Evolutionary conservation across 2,888 invertebrate species (phyloP), one percentile per base, ranked within the genome.

Genomic region (Orthosia incerta): DNA sequence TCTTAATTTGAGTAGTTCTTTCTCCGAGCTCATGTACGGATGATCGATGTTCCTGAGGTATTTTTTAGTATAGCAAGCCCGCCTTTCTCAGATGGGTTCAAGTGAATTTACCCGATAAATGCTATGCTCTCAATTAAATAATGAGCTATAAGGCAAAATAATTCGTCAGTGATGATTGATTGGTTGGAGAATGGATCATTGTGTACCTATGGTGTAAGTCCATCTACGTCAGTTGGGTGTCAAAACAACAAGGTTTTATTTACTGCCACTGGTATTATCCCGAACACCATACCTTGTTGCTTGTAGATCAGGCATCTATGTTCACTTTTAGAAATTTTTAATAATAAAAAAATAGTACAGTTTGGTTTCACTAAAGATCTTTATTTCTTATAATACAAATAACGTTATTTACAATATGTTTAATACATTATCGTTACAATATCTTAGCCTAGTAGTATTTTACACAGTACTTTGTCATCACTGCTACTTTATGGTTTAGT

Each of bases 311-410:
- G 31, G 15, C 11, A 18, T 31, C 18, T 16, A 16, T 13, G 15
- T 12, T 4, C 12, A 56, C 12, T 39, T 48, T 75, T 5, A 26
- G 2, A n/a, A n/a, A 13, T 0, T 39, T 50, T 13, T 46, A 31
- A 18, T 3, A 16, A n/a, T 53, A 2, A 46, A 4, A 46, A 83
- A 60, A 72, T n/a, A 68, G 55, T 13, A 71, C 66, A 59, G 18
- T 73, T 83, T 90, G 89, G 88, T 92, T 95, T 95, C 95, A 95
- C 95, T 95, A 95, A 95, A 93, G 93, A 92, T 95, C 92, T 95
- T 95, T 95, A 93, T 91, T 93, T 92, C 92, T 94, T 95, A 95
- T 92, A 93, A 92, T 95, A 95, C 95, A 95, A 94, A 94, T 96
- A 95, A 95, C 94, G 90, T 94, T 96, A 96, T 96, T 92, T 96